phyloP scores from a whole-genome alignment of 2,888 invertebrate species.

The Netelia inedita region DNA sequence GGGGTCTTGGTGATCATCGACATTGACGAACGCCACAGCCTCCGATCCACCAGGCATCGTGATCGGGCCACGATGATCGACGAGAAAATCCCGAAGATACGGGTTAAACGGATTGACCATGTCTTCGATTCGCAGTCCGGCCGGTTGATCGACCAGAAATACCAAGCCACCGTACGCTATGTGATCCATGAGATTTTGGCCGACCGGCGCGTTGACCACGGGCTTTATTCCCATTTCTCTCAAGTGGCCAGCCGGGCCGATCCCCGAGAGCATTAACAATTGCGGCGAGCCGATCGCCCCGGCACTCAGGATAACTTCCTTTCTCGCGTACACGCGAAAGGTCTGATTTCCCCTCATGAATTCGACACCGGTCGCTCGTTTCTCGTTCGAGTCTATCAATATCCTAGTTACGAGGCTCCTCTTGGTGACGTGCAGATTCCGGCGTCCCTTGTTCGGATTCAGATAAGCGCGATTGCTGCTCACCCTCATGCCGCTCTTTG shows the following conservation, averaged over 20 bases:
- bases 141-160: slow-evolving; percentile 86
- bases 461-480: slow-evolving; percentile 88
- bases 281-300: slow-evolving; percentile 96
- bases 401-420: slow-evolving; percentile 88
- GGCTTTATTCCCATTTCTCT: slow-evolving; percentile 87
- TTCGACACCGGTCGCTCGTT: slow-evolving; percentile 89
- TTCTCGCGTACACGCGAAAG: slow-evolving; percentile 87
- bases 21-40: slow-evolving; percentile 87
- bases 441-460: slow-evolving; percentile 86
- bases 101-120: slow-evolving; percentile 68
- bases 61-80: slow-evolving; percentile 86
- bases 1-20: slow-evolving; percentile 86
- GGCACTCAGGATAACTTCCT: slow-evolving; percentile 94
- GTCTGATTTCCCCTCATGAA: slow-evolving; percentile 86
- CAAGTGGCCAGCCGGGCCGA: slow-evolving; percentile 88
- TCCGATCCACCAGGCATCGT: slow-evolving; percentile 87
- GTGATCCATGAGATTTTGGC: slow-evolving; percentile 89
- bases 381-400: slow-evolving; percentile 88
- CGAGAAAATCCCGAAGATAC: slow-evolving; percentile 63
- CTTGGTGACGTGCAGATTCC: slow-evolving; percentile 89
- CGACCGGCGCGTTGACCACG: slow-evolving; percentile 88
- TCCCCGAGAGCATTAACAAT: slow-evolving; percentile 93
- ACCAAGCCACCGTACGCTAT: slow-evolving; percentile 87
- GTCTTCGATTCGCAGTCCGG: slow-evolving; percentile 71
- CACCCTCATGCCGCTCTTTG: slow-evolving; percentile 87